phyloP scores from a whole-genome alignment of 2,888 invertebrate species.

The Erebia ligea region DNA sequence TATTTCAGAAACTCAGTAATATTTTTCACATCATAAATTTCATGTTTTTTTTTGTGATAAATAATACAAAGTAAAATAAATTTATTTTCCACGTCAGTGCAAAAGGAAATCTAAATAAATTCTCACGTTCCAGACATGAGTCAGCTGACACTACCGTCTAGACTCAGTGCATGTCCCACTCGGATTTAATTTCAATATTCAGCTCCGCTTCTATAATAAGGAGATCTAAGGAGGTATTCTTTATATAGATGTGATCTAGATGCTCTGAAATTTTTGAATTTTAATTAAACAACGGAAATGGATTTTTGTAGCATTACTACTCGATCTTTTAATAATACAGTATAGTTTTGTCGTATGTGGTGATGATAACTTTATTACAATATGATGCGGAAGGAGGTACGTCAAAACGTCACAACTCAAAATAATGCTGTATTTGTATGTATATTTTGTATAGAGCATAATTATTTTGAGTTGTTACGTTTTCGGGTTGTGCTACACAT shows the following conservation, averaged over 20 bases:
- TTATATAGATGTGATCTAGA: conserved; percentile 9
- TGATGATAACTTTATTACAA: too few species aligned
- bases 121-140: conserved; percentile 42
- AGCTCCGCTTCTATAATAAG: not conserved
- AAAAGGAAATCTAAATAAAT: conserved; percentile 17
- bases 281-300: not conserved
- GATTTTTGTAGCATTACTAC: not conserved
- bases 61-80: not conserved
- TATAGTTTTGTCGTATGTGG: too few species aligned
- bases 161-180: conserved; percentile 43
- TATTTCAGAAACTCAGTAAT: too few species aligned
- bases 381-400: too few species aligned
- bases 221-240: conserved; percentile 7
- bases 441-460: too few species aligned
- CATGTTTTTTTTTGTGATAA: not conserved
- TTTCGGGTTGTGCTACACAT: too few species aligned
- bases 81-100: conserved; percentile 7
- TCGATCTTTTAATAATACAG: not conserved
- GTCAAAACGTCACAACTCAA: too few species aligned
- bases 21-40: too few species aligned
- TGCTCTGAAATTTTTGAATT: not conserved
- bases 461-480: too few species aligned
- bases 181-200: conserved; percentile 16
- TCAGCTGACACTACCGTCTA: conserved; percentile 49
- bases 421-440: too few species aligned